Conservation (phyloP, 2,113 vertebrate species). For the Grammomys dolichurus region DNA sequence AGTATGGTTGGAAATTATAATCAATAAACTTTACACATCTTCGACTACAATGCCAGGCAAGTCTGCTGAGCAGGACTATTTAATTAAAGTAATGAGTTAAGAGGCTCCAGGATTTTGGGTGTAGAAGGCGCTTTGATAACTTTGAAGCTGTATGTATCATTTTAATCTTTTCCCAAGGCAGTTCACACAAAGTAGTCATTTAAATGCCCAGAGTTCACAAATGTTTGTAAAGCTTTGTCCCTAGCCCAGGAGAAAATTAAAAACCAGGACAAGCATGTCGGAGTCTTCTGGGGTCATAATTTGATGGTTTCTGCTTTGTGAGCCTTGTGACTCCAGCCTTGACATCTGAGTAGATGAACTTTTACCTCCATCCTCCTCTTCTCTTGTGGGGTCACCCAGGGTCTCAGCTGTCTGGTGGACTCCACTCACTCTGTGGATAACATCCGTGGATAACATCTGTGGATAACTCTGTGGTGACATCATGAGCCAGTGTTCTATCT, state of each 20-base stretch:
- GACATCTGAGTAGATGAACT: neutral
- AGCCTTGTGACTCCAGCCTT: neutral
- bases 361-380: no score
- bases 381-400: neutral
- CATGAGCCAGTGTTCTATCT: neutral
- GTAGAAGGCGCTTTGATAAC: constrained; percentile 68
- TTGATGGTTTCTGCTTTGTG: neutral
- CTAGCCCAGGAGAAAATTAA: neutral
- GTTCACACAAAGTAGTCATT: neutral
- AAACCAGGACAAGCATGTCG: neutral
- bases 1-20: constrained; percentile 78
- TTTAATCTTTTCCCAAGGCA: constrained; percentile 7
- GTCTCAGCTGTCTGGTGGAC: neutral
- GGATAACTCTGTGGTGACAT: neutral
- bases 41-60: constrained; percentile 80
- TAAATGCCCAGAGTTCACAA: neutral
- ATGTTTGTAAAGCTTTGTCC: neutral
- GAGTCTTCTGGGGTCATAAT: neutral
- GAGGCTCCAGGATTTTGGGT: constrained; percentile 61
- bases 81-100: constrained; percentile 69
- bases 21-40: constrained; percentile 81
- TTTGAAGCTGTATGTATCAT: constrained; percentile 52
- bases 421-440: neutral
- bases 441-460: no score
- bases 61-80: constrained; percentile 79